These are phyloP conservation scores for Tipula unca DNA, from an alignment of 2,888 invertebrate species.

Conservation along the genomic window DNA sequence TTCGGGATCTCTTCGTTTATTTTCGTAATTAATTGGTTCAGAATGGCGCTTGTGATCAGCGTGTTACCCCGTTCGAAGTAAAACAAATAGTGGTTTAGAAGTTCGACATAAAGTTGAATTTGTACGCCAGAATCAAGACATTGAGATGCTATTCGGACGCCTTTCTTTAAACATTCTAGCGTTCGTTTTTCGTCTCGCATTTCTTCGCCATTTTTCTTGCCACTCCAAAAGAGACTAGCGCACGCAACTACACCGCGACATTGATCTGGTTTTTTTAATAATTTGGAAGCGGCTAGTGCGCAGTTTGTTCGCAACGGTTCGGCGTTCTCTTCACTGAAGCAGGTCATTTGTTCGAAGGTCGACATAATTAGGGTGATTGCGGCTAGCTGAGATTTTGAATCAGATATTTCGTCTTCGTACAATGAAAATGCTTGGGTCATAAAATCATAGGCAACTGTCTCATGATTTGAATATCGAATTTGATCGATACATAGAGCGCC, in stretches of 20 bases:
- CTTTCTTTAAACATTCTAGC: slow-evolving; percentile 91
- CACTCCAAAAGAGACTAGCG: slow-evolving; percentile 97
- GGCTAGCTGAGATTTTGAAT: slow-evolving; percentile 92
- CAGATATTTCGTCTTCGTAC: slow-evolving; percentile 97
- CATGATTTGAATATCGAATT: slow-evolving; percentile 89
- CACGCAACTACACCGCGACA: slow-evolving; percentile 89
- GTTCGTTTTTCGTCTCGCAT: slow-evolving; percentile 87
- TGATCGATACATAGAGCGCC: slow-evolving; percentile 89
- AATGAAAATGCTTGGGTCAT: slow-evolving; percentile 90
- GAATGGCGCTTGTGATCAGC: slow-evolving; percentile 46
- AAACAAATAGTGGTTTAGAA: slow-evolving; percentile 88
- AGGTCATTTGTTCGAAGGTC: slow-evolving; percentile 89
- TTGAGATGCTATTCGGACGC: slow-evolving; percentile 88
- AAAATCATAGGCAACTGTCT: slow-evolving; percentile 97
- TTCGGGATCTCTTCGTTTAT: slow-evolving; percentile 90
- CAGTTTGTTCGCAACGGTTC: slow-evolving; percentile 94
- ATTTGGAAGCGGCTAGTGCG: slow-evolving; percentile 88
- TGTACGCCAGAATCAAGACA: slow-evolving; percentile 97
- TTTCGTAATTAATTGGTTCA: slow-evolving; percentile 75
- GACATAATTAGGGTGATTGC: slow-evolving; percentile 94
- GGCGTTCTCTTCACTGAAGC: slow-evolving; percentile 93
- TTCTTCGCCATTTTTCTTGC: slow-evolving; percentile 52
- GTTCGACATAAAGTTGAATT: slow-evolving; percentile 90
- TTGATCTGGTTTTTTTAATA: slow-evolving; percentile 97
- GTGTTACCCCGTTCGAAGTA: slow-evolving; percentile 83